Evolutionary conservation across 2,797 vertebrate genomes (phyloP).

Genomic region (Syngnathus rostellatus): DNA sequence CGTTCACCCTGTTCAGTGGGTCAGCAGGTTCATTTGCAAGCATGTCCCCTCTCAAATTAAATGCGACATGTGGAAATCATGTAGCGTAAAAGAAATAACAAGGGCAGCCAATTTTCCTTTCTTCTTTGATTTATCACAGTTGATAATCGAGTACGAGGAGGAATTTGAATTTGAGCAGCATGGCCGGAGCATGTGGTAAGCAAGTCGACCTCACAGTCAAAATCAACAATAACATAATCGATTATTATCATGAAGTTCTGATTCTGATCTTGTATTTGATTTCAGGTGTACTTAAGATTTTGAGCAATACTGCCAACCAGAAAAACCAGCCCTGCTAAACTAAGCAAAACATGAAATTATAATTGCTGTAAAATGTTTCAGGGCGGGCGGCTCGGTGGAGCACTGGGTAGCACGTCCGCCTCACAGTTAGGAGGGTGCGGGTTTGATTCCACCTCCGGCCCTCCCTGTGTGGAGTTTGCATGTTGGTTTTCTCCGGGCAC

Average conservation of each 20-base stretch:
- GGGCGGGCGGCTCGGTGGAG: too few species aligned
- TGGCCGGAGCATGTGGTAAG: neutral
- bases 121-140: neutral
- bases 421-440: too few species aligned
- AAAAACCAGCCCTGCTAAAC: neutral
- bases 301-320: neutral
- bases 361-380: slow-evolving; percentile 8
- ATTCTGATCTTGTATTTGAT: neutral
- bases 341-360: slow-evolving; percentile 8
- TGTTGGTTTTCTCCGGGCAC: too few species aligned
- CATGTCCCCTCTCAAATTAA: slow-evolving; percentile 3
- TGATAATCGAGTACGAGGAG: neutral
- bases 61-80: neutral
- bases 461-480: too few species aligned
- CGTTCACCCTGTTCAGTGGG: slow-evolving; percentile 32
- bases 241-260: neutral
- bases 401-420: too few species aligned
- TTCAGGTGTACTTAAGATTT: neutral
- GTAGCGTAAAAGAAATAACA: neutral
- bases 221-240: neutral
- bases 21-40: slow-evolving; percentile 20
- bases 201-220: neutral
- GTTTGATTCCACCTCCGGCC: too few species aligned
- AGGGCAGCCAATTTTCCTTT: neutral
- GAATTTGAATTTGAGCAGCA: neutral